phyloP scores from a whole-genome alignment of 2,113 vertebrate genomes.

The Ceyx melanurus region DNA sequence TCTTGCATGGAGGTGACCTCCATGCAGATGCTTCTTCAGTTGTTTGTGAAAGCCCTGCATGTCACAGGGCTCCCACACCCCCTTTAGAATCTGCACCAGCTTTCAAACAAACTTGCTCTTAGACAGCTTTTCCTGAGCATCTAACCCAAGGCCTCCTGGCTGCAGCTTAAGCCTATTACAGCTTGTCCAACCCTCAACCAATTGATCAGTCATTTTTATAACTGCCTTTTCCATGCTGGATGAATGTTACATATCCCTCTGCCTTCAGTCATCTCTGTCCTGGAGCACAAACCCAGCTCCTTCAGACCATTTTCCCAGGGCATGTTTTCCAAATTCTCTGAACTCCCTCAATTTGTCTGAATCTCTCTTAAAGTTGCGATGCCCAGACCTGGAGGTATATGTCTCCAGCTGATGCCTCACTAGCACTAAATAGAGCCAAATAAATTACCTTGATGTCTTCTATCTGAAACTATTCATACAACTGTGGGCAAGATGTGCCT shows the following conservation, averaged over 20 bases:
- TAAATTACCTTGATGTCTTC: conserved; percentile 11
- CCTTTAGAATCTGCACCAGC: neutral
- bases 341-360: conserved; percentile 42
- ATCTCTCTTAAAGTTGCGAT: neutral
- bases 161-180: conserved; percentile 26
- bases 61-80: neutral
- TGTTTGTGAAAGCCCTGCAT: neutral
- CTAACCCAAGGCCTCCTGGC: neutral
- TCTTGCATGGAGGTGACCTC: neutral
- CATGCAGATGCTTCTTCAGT: neutral
- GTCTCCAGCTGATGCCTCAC: conserved; percentile 14
- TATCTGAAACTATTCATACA: neutral
- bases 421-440: conserved; percentile 45
- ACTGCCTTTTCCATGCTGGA: neutral
- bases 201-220: conserved; percentile 14
- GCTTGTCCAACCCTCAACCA: neutral
- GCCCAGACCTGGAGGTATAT: conserved; percentile 2
- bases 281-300: neutral
- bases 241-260: neutral
- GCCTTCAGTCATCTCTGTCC: neutral
- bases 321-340: conserved; percentile 41
- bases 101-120: neutral
- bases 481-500: neutral
- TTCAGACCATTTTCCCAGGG: conserved; percentile 19
- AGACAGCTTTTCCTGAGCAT: neutral